Conservation (phyloP, 2,797 vertebrate genomes). For the Botia almorhae region DNA sequence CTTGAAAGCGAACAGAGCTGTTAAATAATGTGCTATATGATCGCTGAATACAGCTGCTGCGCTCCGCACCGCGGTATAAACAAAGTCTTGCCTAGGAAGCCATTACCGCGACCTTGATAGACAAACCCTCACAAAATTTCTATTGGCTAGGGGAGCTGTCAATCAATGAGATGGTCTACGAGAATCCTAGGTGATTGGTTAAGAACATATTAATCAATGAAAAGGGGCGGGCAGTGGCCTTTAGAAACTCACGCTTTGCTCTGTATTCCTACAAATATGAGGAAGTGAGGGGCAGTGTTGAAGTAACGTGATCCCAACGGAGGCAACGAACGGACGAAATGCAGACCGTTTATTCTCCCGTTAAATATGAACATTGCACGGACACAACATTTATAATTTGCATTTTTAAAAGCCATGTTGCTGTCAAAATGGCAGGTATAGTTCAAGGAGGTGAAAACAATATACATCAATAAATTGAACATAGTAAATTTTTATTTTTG, state of each 20-base stretch:
- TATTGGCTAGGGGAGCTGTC: slow-evolving; percentile 66
- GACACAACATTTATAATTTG: not conserved
- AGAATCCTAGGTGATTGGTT: slow-evolving; percentile 61
- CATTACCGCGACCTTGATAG: slow-evolving; percentile 73
- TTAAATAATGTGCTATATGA: slow-evolving; percentile 13
- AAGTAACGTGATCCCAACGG: slow-evolving; percentile 67
- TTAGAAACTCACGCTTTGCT: slow-evolving; percentile 49
- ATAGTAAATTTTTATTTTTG: not conserved
- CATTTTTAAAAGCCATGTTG: not conserved
- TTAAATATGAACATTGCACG: not conserved
- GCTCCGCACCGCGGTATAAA: slow-evolving; percentile 74
- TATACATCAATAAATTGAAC: not conserved
- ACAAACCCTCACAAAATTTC: slow-evolving; percentile 14
- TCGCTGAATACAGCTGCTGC: not conserved
- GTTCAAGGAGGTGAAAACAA: not conserved
- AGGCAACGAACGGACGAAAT: not conserved
- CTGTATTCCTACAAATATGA: slow-evolving; percentile 68
- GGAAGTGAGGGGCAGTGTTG: slow-evolving; percentile 67
- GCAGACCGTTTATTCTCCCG: not conserved
- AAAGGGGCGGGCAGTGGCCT: slow-evolving; percentile 47
- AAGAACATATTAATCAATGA: slow-evolving; percentile 46
- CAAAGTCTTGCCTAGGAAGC: slow-evolving; percentile 75
- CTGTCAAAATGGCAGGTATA: not conserved
- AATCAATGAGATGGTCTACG: slow-evolving; percentile 28
- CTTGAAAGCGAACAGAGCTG: slow-evolving; percentile 12